Evolutionary conservation across 2,797 vertebrate species (phyloP).

Genomic region (Gallinago nigripennis): DNA sequence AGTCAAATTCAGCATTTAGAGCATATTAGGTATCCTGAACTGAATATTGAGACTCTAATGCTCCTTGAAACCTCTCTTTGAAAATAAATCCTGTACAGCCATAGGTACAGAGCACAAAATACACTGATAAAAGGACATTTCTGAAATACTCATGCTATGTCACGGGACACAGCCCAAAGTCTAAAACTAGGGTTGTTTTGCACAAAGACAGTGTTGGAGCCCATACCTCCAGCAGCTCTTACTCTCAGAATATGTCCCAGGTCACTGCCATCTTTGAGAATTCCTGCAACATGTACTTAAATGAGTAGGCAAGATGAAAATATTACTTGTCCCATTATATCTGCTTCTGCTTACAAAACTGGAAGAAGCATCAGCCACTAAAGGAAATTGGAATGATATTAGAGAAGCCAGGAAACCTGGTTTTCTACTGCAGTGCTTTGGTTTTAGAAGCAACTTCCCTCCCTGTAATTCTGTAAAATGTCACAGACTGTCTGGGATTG

Average conservation of each 20-base stretch:
- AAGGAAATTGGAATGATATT: not conserved
- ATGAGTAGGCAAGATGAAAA: not conserved
- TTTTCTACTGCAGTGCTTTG: not conserved
- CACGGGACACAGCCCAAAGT: not conserved
- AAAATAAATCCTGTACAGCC: not conserved
- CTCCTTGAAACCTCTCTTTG: not conserved
- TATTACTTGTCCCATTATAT: not conserved
- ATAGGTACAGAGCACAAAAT: not conserved
- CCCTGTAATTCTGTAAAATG: conserved; percentile 26
- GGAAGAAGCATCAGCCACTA: not conserved
- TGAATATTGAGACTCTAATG: not conserved
- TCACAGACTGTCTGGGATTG: conserved; percentile 5
- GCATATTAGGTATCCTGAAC: not conserved
- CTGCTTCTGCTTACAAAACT: not conserved
- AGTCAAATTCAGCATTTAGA: not conserved
- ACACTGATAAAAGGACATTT: not conserved
- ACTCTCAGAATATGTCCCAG: not conserved
- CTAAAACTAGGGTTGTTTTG: not conserved
- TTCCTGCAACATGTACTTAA: not conserved
- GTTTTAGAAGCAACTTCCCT: not conserved
- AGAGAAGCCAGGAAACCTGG: not conserved
- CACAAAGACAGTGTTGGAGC: not conserved
- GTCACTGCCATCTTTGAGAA: not conserved
- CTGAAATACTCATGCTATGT: not conserved
- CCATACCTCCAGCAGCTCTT: not conserved